Evolutionary conservation across 2,888 invertebrate genomes (phyloP), one percentile per base, ranked within the genome.

Genomic region (Chouioia cunea): DNA sequence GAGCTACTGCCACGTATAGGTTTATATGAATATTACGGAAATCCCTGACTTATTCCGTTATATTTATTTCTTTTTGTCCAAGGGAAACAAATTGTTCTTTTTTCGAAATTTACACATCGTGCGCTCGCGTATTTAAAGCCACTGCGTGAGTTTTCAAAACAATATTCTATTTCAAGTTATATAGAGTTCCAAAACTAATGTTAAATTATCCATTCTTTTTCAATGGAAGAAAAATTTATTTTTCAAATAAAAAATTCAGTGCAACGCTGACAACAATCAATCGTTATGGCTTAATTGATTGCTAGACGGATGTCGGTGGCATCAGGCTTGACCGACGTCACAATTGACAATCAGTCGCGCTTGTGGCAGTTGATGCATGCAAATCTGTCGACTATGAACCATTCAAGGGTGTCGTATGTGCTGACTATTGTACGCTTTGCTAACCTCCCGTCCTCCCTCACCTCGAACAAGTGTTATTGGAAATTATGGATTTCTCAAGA

Each of bases 261-360:
- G 36, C 36, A 36, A 36, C 36, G 36, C n/a, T 77, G 77, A n/a
- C 78, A 78, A 81, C 81, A 81, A 81, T 81, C 79, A 81, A 80
- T 80, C 80, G 79, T 82, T 80, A 81, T 65, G 46, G 78, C 79
- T 80, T 81, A 82, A 84, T 85, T 84, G 83, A 84, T 85, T 83
- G 81, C 82, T 79, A 82, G 73, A 70, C 76, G 77, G 73, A 73
- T 63, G 74, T 74, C 65, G 73, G 76, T 60, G 18, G 44, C 60
- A 53, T 73, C 69, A 77, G 78, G 79, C 78, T 78, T 78, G 80
- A 83, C 78, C 82, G 81, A 84, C 81, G 82, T 84, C 83, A 84
- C 84, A 84, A 84, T 85, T 84, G 84, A 84, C 84, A 85, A 85
- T 85, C 85, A 85, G 84, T 81, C 80, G 79, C 82, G 82, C 83